Conservation (phyloP, 2,797 vertebrate species). For the Erpetoichthys calabaricus region DNA sequence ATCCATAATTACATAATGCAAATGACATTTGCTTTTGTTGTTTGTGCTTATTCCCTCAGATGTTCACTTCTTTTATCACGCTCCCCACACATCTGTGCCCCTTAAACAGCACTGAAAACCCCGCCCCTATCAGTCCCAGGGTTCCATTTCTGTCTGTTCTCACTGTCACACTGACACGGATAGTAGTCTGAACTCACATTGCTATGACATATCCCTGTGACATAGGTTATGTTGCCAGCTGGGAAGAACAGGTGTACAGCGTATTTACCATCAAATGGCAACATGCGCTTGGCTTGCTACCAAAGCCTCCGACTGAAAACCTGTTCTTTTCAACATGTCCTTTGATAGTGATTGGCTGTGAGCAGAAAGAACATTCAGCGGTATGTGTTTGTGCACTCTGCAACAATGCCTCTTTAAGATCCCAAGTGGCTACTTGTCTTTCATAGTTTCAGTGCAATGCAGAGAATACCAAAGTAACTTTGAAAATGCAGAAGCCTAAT, state of each 20-base stretch:
- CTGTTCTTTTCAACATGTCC: constrained; percentile 50
- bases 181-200: constrained; percentile 43
- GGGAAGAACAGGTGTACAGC: constrained; percentile 83
- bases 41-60: constrained; percentile 64
- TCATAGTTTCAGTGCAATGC: constrained; percentile 25
- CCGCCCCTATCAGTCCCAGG: constrained; percentile 47
- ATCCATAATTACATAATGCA: constrained; percentile 86
- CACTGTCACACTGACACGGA: constrained; percentile 43
- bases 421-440: constrained; percentile 20
- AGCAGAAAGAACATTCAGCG: constrained; percentile 39
- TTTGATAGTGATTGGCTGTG: constrained; percentile 56
- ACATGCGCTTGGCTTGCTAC: constrained; percentile 72
- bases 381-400: constrained; percentile 25
- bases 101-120: constrained; percentile 35
- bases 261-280: constrained; percentile 72
- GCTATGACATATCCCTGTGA: constrained; percentile 48
- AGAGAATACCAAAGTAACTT: constrained; percentile 31
- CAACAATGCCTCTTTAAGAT: constrained; percentile 18
- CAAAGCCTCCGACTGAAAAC: constrained; percentile 69
- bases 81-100: constrained; percentile 68
- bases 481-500: constrained; percentile 20
- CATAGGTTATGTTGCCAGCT: constrained; percentile 79
- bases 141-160: constrained; percentile 49
- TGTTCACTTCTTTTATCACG: constrained; percentile 76
- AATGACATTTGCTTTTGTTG: constrained; percentile 81